Base-by-base conservation (phyloP, 2,113 vertebrate species). In the Conger conger region DNA sequence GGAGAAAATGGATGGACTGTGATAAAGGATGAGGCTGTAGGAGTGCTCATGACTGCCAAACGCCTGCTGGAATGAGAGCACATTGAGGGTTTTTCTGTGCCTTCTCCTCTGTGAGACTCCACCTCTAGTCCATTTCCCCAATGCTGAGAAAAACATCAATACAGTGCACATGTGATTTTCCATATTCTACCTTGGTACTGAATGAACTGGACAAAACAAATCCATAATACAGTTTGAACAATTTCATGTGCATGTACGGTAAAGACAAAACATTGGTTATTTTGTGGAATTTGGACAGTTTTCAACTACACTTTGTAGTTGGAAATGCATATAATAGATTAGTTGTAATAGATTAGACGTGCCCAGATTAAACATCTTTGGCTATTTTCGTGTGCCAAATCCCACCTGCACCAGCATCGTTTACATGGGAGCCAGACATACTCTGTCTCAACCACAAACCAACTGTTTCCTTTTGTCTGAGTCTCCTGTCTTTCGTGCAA, bases 31-130 rank as follows among this genome's bases (percentile, higher is more conserved):
- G 20, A 50, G 36, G 77, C n/a, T 83, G 54, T 83, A 76, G 77
- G 54, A 86, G 82, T 60, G 33, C 38, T 45, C 17, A n/a, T 27
- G 84, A 79, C 15, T 85, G 87, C 88, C 83, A 87, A 84, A 86
- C 85, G 45, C 81, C 38, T 79, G 80, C 8, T 86, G 89, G 85
- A 90, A 90, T 89, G 76, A 90, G 76, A 88, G 79, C 87, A 79
- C 80, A 87, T 86, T 84, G 57, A 84, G 45, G 84, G 84, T 76
- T 90, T 90, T 82, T 42, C 85, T 85, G 73, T 53, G 85, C 86
- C 91, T 89, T 84, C 57, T 86, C 42, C 27, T 76, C 42, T 50
- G 17, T 15, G 45, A 50, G 17, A 50, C 27, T 30, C 77, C 36
- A n/a, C 53, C 77, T 40, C 27, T 33, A 13, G 38, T 78, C 33